These are phyloP conservation scores for Falco concolor DNA, from an alignment of 2,797 vertebrate species.

Conservation along the genomic window DNA sequence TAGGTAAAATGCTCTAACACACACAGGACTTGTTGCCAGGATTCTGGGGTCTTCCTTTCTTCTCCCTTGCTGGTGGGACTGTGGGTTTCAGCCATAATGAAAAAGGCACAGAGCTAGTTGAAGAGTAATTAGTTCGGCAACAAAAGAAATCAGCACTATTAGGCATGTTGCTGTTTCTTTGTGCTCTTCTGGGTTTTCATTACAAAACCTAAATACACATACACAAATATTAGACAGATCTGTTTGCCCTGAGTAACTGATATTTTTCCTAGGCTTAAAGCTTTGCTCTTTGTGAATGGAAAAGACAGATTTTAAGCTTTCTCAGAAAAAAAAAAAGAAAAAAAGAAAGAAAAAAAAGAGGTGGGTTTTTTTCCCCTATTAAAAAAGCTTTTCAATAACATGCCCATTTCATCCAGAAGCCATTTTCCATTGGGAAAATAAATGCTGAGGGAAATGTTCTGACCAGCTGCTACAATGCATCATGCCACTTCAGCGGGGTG, in stretches of 20 bases:
- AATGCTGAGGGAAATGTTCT: not conserved
- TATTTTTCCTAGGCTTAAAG: not conserved
- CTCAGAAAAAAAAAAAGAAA: not conserved
- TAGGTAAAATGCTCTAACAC: not conserved
- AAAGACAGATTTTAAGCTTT: not conserved
- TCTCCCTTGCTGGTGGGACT: not conserved
- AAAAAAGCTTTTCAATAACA: not conserved
- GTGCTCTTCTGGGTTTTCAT: not conserved
- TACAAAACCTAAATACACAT: not conserved
- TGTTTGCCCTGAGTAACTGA: not conserved
- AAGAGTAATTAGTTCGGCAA: not conserved
- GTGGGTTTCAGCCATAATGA: not conserved
- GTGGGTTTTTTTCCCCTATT: rapidly evolving
- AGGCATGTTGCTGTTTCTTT: not conserved
- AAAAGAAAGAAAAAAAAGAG: too few relatives aligned
- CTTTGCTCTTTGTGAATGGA: not conserved
- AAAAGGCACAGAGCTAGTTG: not conserved
- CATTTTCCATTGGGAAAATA: not conserved
- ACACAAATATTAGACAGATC: not conserved
- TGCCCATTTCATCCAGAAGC: not conserved
- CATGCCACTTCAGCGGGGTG: not conserved
- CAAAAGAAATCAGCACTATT: not conserved
- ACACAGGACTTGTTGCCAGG: not conserved
- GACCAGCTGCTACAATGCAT: not conserved
- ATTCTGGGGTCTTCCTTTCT: not conserved